Evolutionary conservation across 2,113 vertebrate genomes (phyloP).

Genomic region (Elaphurus davidianus): DNA sequence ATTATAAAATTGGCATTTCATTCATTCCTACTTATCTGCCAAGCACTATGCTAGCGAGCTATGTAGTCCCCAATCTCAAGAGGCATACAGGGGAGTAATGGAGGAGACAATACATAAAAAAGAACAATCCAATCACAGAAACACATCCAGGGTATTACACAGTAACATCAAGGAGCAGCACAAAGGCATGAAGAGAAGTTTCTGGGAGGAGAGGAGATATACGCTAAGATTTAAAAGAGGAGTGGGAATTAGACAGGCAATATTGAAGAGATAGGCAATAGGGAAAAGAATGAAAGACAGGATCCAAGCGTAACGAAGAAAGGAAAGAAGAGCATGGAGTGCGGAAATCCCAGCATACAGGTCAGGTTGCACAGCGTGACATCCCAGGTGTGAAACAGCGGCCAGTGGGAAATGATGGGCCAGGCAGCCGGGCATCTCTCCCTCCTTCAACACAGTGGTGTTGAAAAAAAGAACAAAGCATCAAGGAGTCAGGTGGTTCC

Average conservation of each 20-base stretch:
- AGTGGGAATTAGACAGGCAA: background rate
- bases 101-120: background rate
- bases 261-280: background rate
- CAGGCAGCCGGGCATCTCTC: fast-evolving
- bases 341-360: background rate
- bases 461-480: too few species aligned
- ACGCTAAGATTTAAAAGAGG: background rate
- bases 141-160: fast-evolving
- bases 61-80: too few species aligned
- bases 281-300: background rate
- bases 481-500: background rate
- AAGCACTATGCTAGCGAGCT: background rate
- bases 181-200: background rate
- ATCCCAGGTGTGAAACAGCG: background rate
- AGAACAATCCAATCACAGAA: background rate
- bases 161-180: background rate
- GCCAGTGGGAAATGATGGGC: background rate
- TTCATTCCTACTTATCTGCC: background rate
- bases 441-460: fast-evolving
- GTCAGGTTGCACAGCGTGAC: fast-evolving
- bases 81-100: too few species aligned
- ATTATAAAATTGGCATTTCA: background rate
- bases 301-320: background rate
- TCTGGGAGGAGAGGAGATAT: background rate
- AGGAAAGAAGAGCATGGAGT: background rate